Evolutionary conservation across 2,797 vertebrate species (phyloP), one percentile per base, ranked within the genome.

Genomic region (Hippoglossus hippoglossus): DNA sequence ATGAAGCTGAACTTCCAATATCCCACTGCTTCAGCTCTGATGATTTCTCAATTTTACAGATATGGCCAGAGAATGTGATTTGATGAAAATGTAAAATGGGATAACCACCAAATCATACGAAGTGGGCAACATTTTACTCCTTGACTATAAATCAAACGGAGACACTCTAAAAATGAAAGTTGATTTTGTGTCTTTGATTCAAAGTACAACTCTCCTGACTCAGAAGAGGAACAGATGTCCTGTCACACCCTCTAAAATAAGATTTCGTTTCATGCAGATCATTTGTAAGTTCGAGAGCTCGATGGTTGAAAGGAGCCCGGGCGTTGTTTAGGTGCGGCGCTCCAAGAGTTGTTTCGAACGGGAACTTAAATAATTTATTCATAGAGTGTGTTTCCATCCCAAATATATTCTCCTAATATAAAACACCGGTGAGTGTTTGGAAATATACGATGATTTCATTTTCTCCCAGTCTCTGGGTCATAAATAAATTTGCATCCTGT

Each of bases 1-100:
- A 94, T 93, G 90, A 94, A 92, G 92, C 93, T 79, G 87, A 92
- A 93, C 93, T 90, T 92, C 89, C 92, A 93, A 94, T 92, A 91
- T 93, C 87, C 89, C 83, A 73, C 85, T 72, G 88, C 89, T 91
- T 90, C 92, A 88, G 89, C 92, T 88, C 90, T 89, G 91, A 93
- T 89, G 89, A 90, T 93, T 94, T 93, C 89, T 91, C 92, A 91
- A 91, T 94, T 92, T 93, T 91, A 91, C 89, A 94, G 93, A 94
- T 94, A 90, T 88, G 88, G 88, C 84, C 85, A 44, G 73, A 91
- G 86, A 92, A 91, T 86, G 84, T 89, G 76, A 91, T 92, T 92
- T 90, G 90, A 94, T 93, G 86, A 93, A 93, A 94, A 92, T 88
- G 88, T 91, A 89, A 91, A 91, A 93, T 78, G 83, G 90, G 84